A percentile compares a stretch with the other conserved stretches of the same genome.
Conservation (phyloP, 2,797 vertebrate species). For the Holocentrus rufus region DNA sequence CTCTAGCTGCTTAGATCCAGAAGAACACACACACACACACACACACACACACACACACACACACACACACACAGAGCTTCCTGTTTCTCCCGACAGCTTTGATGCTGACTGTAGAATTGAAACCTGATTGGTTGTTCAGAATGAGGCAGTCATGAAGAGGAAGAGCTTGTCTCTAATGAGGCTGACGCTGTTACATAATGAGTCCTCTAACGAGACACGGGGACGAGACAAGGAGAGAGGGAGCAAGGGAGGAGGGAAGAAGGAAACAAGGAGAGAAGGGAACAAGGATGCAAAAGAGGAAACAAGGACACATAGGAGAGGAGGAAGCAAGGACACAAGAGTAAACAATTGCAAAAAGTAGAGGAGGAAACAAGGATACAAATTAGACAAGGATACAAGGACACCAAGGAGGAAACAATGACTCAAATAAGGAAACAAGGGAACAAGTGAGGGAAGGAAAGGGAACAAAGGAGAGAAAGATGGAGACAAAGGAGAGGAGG, state of each 20-base stretch:
- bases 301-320: too few relatives aligned
- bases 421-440: too few relatives aligned
- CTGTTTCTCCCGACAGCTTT: background rate
- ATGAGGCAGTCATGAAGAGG: background rate
- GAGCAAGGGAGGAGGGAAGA: background rate
- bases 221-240: background rate
- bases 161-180: background rate
- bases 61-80: background rate
- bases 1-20: too few relatives aligned
- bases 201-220: too few relatives aligned
- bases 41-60: background rate
- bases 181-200: slow-evolving; percentile 25
- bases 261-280: background rate
- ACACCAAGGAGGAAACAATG: too few relatives aligned
- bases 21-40: too few relatives aligned
- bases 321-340: too few relatives aligned
- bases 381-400: too few relatives aligned
- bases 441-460: too few relatives aligned
- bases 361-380: too few relatives aligned
- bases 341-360: background rate
- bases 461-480: background rate
- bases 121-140: slow-evolving; percentile 26
- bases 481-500: background rate
- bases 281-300: background rate
- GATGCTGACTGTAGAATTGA: slow-evolving; percentile 21